Evolutionary conservation across 2,113 vertebrate genomes (phyloP).

Genomic region (Patagioenas fasciata): DNA sequence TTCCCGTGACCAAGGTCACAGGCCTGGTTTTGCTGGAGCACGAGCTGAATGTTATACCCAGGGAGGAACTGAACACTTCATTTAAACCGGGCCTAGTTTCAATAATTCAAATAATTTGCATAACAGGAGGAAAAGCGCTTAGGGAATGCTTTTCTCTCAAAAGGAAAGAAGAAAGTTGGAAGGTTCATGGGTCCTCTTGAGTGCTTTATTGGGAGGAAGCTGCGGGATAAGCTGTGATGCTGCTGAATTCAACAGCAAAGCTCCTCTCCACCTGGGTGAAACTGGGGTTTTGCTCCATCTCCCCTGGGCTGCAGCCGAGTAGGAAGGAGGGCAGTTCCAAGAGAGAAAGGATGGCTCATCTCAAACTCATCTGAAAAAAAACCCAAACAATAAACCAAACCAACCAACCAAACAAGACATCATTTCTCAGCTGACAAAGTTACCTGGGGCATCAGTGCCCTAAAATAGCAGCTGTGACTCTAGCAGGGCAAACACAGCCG

Average conservation of each 20-base stretch:
- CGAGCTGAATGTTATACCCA: not conserved
- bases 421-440: not conserved
- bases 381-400: no score
- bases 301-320: not conserved
- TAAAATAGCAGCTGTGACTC: not conserved
- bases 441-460: not conserved
- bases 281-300: not conserved
- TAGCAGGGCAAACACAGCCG: fast-evolving
- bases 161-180: not conserved
- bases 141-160: not conserved
- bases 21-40: not conserved
- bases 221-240: not conserved
- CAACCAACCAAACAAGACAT: not conserved
- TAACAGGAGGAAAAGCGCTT: not conserved
- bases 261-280: not conserved
- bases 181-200: not conserved
- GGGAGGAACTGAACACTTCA: not conserved
- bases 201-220: not conserved
- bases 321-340: not conserved
- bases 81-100: not conserved
- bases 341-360: not conserved
- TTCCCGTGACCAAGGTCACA: not conserved
- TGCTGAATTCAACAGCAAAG: not conserved
- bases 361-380: not conserved
- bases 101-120: not conserved